Evolutionary conservation across 2,888 invertebrate genomes (phyloP), one percentile per base, ranked within the genome.

Genomic region (Thymelicus sylvestris): DNA sequence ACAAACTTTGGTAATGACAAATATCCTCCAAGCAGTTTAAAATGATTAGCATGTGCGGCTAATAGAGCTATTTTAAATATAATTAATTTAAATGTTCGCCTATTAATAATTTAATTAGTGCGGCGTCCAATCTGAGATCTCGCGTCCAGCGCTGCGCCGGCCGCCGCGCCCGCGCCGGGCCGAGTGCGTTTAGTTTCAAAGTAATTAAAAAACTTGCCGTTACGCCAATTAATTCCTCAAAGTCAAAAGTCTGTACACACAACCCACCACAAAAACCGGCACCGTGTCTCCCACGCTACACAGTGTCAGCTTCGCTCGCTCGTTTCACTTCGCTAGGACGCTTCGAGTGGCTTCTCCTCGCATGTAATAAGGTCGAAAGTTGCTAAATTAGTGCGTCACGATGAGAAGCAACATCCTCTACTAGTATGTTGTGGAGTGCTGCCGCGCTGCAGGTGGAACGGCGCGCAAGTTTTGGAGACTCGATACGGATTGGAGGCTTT

Each of bases 201-300:
- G 84, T 85, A 88, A 92, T 90, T 90, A 90, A 89, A 77, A 85
- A 82, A 81, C 80, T 80, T 79, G 83, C 83, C 90, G 92, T 92
- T 86, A 89, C 92, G 93, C 86, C 86, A 92, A 93, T 93, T 93
- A 93, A 92, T 86, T 92, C 83, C 82, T 89, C 90, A 90, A 91
- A 92, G 90, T 88, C 90, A 91, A 89, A 89, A 88, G 81, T 86
- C 81, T 78, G 75, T 75, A 73, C 72, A 60, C 61, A 83, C 81
- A 79, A 84, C 81, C 83, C 79, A 69, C 82, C 75, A 74, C 69
- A 65, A 57, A 66, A 74, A 66, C 60, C 68, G 72, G 74, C 77
- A 73, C 77, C 73, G 78, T 72, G 75, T 72, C 66, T 64, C 61
- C 63, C n/a, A 48, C 38, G 5, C 31, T 38, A 24, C 60, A 41